Base-by-base conservation (phyloP, 2,888 invertebrate species). In the Hypena proboscidalis region DNA sequence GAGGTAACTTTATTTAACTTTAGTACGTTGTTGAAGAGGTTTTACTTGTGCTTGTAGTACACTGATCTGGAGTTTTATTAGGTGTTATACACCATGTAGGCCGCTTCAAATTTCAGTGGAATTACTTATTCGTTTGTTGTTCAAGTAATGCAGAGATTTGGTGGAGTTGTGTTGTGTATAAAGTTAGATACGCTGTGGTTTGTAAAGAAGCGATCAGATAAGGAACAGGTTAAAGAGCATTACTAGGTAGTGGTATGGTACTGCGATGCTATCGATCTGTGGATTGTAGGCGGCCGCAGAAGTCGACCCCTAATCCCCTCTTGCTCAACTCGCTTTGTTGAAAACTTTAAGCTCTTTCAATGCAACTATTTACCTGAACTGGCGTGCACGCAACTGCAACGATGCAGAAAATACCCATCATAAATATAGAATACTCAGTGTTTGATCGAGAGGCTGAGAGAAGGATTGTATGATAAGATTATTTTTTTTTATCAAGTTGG, bases 191-290 rank as follows among this genome's bases (percentile, higher is more conserved):
- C 34, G 46, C 46, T 40, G 8, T 31, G 29, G 39, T 45, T 54
- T 54, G 41, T 58, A 41, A 55, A 44, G 53, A 50, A 60, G 51
- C 53, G 50, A 67, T 68, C 67, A 58, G 68, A 70, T 71, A 68
- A 54, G 39, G 43, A 62, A 60, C 58, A 56, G 50, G 58, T 54
- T 53, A 59, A 54, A 46, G 56, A 51, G 58, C 48, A 58, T 58
- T 63, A 51, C 59, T 46, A 42, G 51, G 54, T 57, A 61, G 58
- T 58, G 33, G n/a, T n/a, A n/a, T n/a, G n/a, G n/a, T n/a, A n/a
- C n/a, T n/a, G 51, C 56, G 53, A 44, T 53, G 48, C 57, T 71
- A 71, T 64, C 57, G 54, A 73, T 70, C 60, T 60, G 45, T 19
- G 34, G 56, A 41, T 42, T 54, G 38, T 45, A 31, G 30, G n/a